Conservation (phyloP, 1,140 invertebrate genomes). For the Heliconius hermathena region DNA sequence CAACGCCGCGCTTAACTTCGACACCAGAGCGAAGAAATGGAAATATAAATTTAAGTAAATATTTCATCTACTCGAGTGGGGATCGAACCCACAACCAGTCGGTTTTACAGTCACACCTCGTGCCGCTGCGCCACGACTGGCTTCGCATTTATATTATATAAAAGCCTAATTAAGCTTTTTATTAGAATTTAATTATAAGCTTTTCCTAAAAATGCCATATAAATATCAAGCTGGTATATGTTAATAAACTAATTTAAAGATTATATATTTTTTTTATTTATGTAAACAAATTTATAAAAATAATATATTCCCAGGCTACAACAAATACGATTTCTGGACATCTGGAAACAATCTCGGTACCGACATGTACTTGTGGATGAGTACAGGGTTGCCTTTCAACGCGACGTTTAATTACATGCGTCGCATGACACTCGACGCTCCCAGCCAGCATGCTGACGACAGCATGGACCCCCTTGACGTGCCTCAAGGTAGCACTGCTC, state of each 20-base stretch:
- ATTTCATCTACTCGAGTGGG: too few species aligned
- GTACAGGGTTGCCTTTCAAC: slow-evolving; percentile 92
- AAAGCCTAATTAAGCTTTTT: too few species aligned
- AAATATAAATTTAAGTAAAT: too few species aligned
- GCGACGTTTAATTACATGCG: slow-evolving; percentile 92
- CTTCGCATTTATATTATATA: too few species aligned
- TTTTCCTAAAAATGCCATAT: background rate
- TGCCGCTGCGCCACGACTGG: too few species aligned
- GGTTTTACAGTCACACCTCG: too few species aligned
- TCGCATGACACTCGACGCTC: slow-evolving; percentile 77
- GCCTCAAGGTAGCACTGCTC: slow-evolving; percentile 86
- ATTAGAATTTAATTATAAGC: background rate
- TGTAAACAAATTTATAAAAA: background rate
- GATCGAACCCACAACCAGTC: too few species aligned
- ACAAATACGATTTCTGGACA: slow-evolving; percentile 93
- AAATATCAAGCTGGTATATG: background rate
- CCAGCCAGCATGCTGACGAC: slow-evolving; percentile 69
- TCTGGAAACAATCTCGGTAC: slow-evolving; percentile 93
- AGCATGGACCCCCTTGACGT: slow-evolving; percentile 82
- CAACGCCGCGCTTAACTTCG: too few species aligned
- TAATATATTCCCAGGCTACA: slow-evolving; percentile 82
- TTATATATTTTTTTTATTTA: background rate
- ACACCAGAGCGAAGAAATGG: too few species aligned
- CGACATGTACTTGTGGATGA: slow-evolving; percentile 95
- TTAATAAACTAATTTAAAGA: background rate